phyloP scores from a whole-genome alignment of 2,113 vertebrate genomes.

The Pituophis catenifer region DNA sequence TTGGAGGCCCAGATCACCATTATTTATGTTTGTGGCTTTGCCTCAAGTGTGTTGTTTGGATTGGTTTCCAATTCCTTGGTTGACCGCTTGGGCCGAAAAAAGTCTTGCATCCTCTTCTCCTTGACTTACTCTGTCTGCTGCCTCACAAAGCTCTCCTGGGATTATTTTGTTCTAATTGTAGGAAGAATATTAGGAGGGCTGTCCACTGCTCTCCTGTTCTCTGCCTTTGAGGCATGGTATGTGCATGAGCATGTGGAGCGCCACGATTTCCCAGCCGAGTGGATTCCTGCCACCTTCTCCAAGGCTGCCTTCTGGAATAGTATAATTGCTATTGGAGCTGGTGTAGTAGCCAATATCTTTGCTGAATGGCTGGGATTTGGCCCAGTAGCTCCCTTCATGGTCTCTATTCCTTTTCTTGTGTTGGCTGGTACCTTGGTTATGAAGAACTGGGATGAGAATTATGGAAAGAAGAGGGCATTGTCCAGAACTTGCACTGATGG shows the following conservation, averaged over 20 bases:
- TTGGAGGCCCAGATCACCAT: constrained; percentile 92
- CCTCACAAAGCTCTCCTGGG: constrained; percentile 85
- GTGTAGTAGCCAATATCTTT: constrained; percentile 81
- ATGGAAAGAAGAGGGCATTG: constrained; percentile 70
- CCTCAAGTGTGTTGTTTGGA: constrained; percentile 84
- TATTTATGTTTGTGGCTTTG: constrained; percentile 89
- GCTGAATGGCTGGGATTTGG: constrained; percentile 86
- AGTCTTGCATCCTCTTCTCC: constrained; percentile 86
- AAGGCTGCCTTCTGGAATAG: constrained; percentile 87
- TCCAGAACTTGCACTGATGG: constrained; percentile 79
- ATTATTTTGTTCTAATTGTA: constrained; percentile 85
- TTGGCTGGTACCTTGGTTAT: constrained; percentile 77
- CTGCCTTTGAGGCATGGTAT: constrained; percentile 89
- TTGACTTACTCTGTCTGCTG: constrained; percentile 83
- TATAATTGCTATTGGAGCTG: constrained; percentile 81
- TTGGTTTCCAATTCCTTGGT: constrained; percentile 80
- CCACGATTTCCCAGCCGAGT: constrained; percentile 87
- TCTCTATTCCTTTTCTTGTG: constrained; percentile 82
- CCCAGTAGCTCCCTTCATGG: constrained; percentile 87
- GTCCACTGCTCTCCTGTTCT: constrained; percentile 85
- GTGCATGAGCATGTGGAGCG: constrained; percentile 81
- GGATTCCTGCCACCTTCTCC: constrained; percentile 85
- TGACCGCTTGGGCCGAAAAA: constrained; percentile 81
- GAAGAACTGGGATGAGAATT: constrained; percentile 84
- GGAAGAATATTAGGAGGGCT: constrained; percentile 86